phyloP scores from a whole-genome alignment of 2,797 vertebrate genomes.

The Scarus forsteni region DNA sequence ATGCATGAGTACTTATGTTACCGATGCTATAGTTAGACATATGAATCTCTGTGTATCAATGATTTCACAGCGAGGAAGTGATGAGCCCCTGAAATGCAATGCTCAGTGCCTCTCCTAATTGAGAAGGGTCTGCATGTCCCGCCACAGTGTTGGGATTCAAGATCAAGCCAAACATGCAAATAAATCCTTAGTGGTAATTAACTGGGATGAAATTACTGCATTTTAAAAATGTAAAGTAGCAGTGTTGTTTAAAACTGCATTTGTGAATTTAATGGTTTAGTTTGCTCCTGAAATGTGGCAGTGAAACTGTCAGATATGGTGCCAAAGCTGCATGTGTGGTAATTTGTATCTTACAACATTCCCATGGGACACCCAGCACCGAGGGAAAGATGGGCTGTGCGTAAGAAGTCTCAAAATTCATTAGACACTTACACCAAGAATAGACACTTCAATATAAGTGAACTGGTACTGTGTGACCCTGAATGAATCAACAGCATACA shows the following conservation, averaged over 20 bases:
- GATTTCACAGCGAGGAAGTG: not conserved
- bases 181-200: not conserved
- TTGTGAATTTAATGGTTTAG: not conserved
- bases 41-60: slow-evolving; percentile 1
- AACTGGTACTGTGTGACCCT: slow-evolving; percentile 19
- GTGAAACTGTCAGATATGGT: slow-evolving; percentile 41
- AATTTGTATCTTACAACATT: slow-evolving; percentile 19
- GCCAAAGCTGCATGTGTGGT: slow-evolving; percentile 18
- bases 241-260: not conserved
- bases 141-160: not conserved
- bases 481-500: slow-evolving; percentile 5
- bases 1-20: not conserved
- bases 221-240: slow-evolving; percentile 3
- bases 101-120: not conserved
- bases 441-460: slow-evolving; percentile 17
- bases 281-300: slow-evolving; percentile 10
- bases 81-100: slow-evolving; percentile 6
- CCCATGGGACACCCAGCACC: slow-evolving; percentile 17
- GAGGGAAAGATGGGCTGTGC: not conserved
- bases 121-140: not conserved
- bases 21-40: not conserved
- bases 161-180: not conserved
- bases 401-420: slow-evolving; percentile 4
- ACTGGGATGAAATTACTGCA: slow-evolving; percentile 3
- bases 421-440: slow-evolving; percentile 4